Evolutionary conservation across 2,113 vertebrate genomes (phyloP).

Genomic region (Plestiodon gilberti): DNA sequence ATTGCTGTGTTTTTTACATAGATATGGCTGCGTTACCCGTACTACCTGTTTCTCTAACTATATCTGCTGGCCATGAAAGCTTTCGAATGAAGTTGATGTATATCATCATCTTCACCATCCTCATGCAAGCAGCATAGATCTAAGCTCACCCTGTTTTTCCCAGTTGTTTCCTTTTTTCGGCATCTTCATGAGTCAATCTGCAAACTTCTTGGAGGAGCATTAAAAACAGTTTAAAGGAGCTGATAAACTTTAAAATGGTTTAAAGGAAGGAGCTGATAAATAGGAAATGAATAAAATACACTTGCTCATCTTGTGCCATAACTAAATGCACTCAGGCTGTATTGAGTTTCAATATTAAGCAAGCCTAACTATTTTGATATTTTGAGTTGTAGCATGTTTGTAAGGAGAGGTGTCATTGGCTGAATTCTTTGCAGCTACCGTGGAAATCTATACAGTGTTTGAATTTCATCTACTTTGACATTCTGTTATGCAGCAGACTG

Average conservation of each 20-base stretch:
- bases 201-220: not conserved
- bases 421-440: not conserved
- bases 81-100: too few relatives aligned
- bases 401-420: not conserved
- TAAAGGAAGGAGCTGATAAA: not conserved
- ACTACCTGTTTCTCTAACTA: too few relatives aligned
- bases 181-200: too few relatives aligned
- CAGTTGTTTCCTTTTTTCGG: not conserved
- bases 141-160: not conserved
- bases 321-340: not conserved
- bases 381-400: not conserved
- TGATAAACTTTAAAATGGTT: too few relatives aligned
- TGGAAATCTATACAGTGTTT: not conserved
- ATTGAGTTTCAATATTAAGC: not conserved
- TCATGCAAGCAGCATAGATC: not conserved
- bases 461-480: not conserved
- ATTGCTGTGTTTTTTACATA: too few relatives aligned
- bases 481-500: not conserved
- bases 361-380: not conserved
- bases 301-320: not conserved
- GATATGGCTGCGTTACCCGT: too few relatives aligned
- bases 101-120: too few relatives aligned
- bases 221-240: not conserved
- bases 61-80: too few relatives aligned
- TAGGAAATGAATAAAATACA: not conserved